A percentile compares a stretch with the other conserved stretches of the same genome.
Evolutionary conservation across 2,113 vertebrate genomes (phyloP).

Genomic region (Gobius niger): DNA sequence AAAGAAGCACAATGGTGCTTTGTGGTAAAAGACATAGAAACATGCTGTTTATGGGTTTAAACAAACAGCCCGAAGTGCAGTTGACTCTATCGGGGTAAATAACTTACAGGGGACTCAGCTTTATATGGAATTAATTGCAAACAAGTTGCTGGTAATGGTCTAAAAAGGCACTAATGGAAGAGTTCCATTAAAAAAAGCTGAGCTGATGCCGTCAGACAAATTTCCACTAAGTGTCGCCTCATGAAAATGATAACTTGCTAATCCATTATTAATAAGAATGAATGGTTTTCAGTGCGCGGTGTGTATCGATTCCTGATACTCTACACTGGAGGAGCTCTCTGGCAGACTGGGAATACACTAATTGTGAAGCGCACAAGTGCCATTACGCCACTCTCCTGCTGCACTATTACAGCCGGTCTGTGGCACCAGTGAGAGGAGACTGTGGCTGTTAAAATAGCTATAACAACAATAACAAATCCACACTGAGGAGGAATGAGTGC

Average conservation of each 20-base stretch:
- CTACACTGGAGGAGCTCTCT: conserved; percentile 58
- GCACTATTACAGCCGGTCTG: conserved; percentile 44
- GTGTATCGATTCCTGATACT: conserved; percentile 73
- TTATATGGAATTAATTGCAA: conserved; percentile 76
- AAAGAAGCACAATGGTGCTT: conserved; percentile 17
- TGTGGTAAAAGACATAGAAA: conserved; percentile 52
- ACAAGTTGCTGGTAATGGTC: conserved; percentile 73
- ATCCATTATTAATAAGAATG: conserved; percentile 80
- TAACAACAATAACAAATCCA: background rate
- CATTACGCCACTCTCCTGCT: conserved; percentile 55
- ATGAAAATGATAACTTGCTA: conserved; percentile 77
- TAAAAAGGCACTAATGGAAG: conserved; percentile 75
- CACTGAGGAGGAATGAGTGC: background rate
- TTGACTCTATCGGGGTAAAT: conserved; percentile 69
- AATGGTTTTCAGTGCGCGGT: conserved; percentile 72
- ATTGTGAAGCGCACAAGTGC: conserved; percentile 65
- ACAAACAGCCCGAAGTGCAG: conserved; percentile 66
- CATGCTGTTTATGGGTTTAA: conserved; percentile 67
- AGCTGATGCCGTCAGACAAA: conserved; percentile 73
- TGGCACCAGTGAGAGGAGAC: conserved; percentile 20
- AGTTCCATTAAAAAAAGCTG: conserved; percentile 71
- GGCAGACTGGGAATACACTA: conserved; percentile 62
- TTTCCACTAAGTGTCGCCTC: conserved; percentile 72
- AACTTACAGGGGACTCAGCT: conserved; percentile 65
- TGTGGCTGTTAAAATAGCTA: conserved; percentile 1